Percentiles rank a stretch among this genome's conserved stretches.
phyloP scores from a whole-genome alignment of 2,888 invertebrate species.

The Phania funesta region DNA sequence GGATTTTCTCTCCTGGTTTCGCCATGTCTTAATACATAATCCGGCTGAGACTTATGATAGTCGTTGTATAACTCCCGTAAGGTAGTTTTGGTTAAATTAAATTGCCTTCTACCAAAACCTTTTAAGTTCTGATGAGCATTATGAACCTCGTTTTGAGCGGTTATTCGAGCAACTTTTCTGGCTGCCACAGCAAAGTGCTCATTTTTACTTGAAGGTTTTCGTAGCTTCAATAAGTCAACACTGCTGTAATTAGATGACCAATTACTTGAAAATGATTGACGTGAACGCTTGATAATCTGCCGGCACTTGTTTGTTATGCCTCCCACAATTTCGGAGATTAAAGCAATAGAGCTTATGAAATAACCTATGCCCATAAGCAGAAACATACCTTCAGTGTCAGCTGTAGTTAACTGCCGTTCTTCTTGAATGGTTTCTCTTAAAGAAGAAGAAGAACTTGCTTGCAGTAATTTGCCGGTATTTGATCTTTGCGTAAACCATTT shows the following conservation, averaged over 20 bases:
- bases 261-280: constrained; percentile 71
- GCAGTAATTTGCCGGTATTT: constrained; percentile 83
- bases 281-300: constrained; percentile 75
- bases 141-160: constrained; percentile 68
- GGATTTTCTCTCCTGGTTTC: constrained; percentile 59
- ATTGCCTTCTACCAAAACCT: constrained; percentile 76
- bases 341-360: constrained; percentile 83
- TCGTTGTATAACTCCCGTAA: constrained; percentile 76
- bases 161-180: constrained; percentile 70
- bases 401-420: constrained; percentile 88
- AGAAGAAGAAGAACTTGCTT: constrained; percentile 82
- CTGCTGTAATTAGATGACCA: constrained; percentile 74
- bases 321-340: constrained; percentile 87
- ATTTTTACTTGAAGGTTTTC: constrained; percentile 22
- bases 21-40: constrained; percentile 60
- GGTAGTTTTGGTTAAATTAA: constrained; percentile 77
- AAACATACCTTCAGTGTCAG: constrained; percentile 92
- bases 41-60: constrained; percentile 70
- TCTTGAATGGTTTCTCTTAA: constrained; percentile 82
- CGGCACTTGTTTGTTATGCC: constrained; percentile 84
- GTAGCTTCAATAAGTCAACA: constrained; percentile 4
- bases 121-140: constrained; percentile 61
- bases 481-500: constrained; percentile 87
- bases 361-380: constrained; percentile 87
- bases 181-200: constrained; percentile 66